These are phyloP conservation scores for Pardalotus punctatus DNA, from an alignment of 2,113 vertebrate genomes.

Conservation along the genomic window DNA sequence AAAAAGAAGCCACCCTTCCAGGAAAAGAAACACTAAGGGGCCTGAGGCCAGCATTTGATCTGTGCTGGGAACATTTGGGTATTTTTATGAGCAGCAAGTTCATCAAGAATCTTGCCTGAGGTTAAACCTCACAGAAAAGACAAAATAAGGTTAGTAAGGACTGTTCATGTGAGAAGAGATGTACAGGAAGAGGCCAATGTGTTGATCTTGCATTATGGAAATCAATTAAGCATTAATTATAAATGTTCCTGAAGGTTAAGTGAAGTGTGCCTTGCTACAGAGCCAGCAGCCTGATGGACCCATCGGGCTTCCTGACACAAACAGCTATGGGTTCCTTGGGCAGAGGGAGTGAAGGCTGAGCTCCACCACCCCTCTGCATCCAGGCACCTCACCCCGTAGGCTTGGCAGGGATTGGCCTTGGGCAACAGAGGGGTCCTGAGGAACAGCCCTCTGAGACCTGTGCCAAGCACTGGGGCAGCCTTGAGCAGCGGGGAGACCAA, in stretches of 20 bases:
- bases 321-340: background rate
- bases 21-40: conserved; percentile 27
- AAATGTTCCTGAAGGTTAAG: conserved; percentile 63
- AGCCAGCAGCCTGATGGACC: background rate
- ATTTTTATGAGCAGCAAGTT: conserved; percentile 62
- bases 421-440: background rate
- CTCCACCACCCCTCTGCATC: background rate
- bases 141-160: conserved; percentile 63
- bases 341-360: background rate
- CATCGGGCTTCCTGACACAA: background rate
- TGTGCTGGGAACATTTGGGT: conserved; percentile 51
- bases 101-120: conserved; percentile 45
- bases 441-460: background rate
- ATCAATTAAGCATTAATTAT: conserved; percentile 67
- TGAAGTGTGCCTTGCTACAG: conserved; percentile 23
- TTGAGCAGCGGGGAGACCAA: background rate
- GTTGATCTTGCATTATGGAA: conserved; percentile 71
- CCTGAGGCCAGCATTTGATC: conserved; percentile 39
- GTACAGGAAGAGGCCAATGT: conserved; percentile 48
- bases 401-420: background rate
- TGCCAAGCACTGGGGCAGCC: background rate
- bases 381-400: rapidly evolving
- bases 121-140: conserved; percentile 59
- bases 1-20: conserved; percentile 48
- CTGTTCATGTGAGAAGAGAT: conserved; percentile 45